Percentiles rank a stretch among this genome's conserved stretches.
Conservation (phyloP, 1,140 invertebrate genomes). For the Calliopsis andreniformis region DNA sequence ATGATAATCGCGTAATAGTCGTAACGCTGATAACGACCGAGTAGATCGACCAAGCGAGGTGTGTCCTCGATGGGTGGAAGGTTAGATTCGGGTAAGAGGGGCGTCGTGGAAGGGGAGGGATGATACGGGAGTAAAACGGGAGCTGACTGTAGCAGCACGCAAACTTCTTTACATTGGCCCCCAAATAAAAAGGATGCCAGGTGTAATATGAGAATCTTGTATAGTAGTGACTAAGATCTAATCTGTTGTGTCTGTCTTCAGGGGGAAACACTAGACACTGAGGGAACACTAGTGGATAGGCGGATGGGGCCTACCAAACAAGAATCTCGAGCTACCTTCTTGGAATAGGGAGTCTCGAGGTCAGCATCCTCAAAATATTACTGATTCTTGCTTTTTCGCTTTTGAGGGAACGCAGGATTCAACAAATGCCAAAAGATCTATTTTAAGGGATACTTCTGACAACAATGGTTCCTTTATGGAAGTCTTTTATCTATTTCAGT, state of each 20-base stretch:
- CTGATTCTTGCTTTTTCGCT: constrained; percentile 46
- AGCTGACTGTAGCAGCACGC: constrained; percentile 69
- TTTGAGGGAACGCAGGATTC: no score
- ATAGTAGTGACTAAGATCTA: constrained; percentile 79
- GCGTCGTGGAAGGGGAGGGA: constrained; percentile 1
- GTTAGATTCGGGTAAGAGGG: constrained; percentile 1
- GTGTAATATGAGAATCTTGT: constrained; percentile 79
- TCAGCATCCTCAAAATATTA: constrained; percentile 61
- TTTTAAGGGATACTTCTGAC: no score
- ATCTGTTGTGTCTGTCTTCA: constrained; percentile 76
- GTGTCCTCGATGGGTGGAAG: not conserved
- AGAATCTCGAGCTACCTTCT: constrained; percentile 68
- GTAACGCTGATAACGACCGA: constrained; percentile 55
- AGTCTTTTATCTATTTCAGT: no score
- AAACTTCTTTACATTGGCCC: constrained; percentile 60
- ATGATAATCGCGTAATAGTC: constrained; percentile 71
- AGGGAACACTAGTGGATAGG: constrained; percentile 58
- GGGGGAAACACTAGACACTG: constrained; percentile 77
- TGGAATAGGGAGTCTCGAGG: constrained; percentile 56
- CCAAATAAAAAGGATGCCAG: constrained; percentile 68
- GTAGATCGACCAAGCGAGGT: not conserved
- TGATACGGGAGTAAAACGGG: constrained; percentile 69
- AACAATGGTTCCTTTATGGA: no score
- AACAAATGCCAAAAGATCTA: no score
- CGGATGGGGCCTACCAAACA: constrained; percentile 63